phyloP scores from a whole-genome alignment of 2,888 invertebrate genomes.

The Ceriagrion tenellum region DNA sequence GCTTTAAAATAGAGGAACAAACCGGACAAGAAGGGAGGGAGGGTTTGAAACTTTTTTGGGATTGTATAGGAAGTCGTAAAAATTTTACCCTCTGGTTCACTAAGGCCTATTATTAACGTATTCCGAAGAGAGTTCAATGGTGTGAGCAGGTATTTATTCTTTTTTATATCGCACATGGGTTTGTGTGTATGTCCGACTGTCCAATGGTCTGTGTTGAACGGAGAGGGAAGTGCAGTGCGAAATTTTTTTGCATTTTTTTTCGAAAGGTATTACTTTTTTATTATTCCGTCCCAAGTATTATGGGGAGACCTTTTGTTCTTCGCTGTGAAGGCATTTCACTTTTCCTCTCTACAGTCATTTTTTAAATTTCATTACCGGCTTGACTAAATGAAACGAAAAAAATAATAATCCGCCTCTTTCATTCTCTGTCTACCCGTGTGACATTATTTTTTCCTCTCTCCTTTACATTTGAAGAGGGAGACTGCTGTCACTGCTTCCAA shows the following conservation, averaged over 20 bases:
- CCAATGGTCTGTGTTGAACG: background rate
- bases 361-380: conserved; percentile 62
- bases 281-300: background rate
- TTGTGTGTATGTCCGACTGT: conserved; percentile 1
- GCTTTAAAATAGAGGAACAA: background rate
- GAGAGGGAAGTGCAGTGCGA: background rate
- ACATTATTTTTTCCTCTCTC: background rate
- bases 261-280: background rate
- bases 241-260: background rate
- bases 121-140: conserved; percentile 15
- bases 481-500: conserved; percentile 53
- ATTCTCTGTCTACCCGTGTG: background rate
- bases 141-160: background rate
- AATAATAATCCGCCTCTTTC: background rate
- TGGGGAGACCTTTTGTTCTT: conserved; percentile 34
- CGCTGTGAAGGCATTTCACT: conserved; percentile 59
- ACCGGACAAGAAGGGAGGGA: background rate
- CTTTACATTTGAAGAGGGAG: conserved; percentile 28
- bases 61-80: conserved; percentile 1
- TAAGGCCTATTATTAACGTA: conserved; percentile 42
- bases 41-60: background rate
- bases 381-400: background rate
- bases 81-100: conserved; percentile 53
- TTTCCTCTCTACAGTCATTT: conserved; percentile 60
- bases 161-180: background rate